Percentiles rank a stretch among this genome's conserved stretches.
phyloP scores from a whole-genome alignment of 2,888 invertebrate genomes.

The Sisyra terminalis region DNA sequence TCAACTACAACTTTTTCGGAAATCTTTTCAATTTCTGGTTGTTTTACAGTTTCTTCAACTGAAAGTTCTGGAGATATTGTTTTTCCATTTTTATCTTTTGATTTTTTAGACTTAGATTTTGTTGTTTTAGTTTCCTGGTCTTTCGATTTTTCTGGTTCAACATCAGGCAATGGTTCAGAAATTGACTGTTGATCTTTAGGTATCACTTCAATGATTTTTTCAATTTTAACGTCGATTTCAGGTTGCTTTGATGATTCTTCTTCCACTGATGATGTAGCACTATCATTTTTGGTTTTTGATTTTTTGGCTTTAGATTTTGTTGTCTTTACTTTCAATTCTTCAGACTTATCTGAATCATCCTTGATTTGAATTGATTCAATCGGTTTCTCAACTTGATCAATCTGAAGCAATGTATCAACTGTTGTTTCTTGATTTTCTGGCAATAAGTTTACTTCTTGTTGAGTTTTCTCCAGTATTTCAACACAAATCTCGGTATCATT shows the following conservation, averaged over 20 bases:
- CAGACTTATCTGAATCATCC: too few relatives aligned
- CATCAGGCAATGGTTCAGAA: not conserved
- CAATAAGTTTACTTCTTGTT: conserved; percentile 13
- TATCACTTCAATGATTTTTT: not conserved
- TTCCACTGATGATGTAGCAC: not conserved
- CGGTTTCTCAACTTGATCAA: not conserved
- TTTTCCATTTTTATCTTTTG: not conserved
- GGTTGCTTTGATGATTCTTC: not conserved
- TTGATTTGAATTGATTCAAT: not conserved
- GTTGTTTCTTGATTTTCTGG: not conserved
- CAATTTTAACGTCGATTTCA: not conserved
- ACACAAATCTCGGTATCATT: not conserved
- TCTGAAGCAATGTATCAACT: not conserved
- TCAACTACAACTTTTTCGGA: too few relatives aligned
- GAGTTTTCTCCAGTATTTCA: not conserved
- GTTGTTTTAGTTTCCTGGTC: not conserved
- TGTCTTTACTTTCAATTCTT: not conserved
- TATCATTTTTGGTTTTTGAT: conserved; percentile 10
- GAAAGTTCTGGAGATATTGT: not conserved
- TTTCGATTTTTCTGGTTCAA: not conserved
- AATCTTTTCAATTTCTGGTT: not conserved
- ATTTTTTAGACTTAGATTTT: not conserved
- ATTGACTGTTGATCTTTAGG: not conserved
- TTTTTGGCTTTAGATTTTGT: not conserved
- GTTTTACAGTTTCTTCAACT: not conserved